These are phyloP conservation scores for Ciona savignyi DNA, from an alignment of 23 tunicate genomes.

Conservation along the genomic window DNA sequence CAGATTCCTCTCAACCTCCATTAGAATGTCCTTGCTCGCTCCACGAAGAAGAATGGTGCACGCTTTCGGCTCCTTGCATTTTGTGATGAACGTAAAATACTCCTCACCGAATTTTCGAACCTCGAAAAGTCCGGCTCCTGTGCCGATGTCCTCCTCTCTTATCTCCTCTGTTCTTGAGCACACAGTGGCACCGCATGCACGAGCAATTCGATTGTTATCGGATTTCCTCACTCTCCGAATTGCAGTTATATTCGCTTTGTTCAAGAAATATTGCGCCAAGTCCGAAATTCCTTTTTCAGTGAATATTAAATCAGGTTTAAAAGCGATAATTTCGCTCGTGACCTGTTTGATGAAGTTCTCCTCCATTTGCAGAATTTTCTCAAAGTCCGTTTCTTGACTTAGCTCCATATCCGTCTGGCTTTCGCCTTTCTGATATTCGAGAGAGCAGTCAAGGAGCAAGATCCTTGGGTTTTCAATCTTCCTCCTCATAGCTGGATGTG, in stretches of 20 bases:
- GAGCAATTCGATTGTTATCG: slow-evolving; percentile 92
- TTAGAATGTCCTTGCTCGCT: slow-evolving; percentile 91
- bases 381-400: slow-evolving; percentile 85
- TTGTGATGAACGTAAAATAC: slow-evolving; percentile 90
- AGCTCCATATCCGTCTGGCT: slow-evolving; percentile 97
- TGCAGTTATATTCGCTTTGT: slow-evolving; percentile 89
- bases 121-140: slow-evolving; percentile 86
- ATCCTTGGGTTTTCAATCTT: slow-evolving; percentile 93
- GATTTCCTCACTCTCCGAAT: slow-evolving; percentile 87
- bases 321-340: slow-evolving; percentile 67
- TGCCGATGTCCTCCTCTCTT: slow-evolving; percentile 80
- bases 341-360: slow-evolving; percentile 75
- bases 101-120: slow-evolving; percentile 87
- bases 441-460: slow-evolving; percentile 82
- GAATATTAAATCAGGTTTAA: slow-evolving; percentile 88
- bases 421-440: slow-evolving; percentile 95
- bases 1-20: slow-evolving; percentile 94
- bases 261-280: slow-evolving; percentile 84
- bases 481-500: slow-evolving; percentile 93
- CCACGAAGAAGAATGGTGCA: slow-evolving; percentile 93
- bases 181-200: slow-evolving; percentile 92
- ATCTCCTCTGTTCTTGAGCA: slow-evolving; percentile 94
- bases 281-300: slow-evolving; percentile 99
- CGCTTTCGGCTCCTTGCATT: slow-evolving; percentile 92
- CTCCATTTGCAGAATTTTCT: slow-evolving; percentile 88